Evolutionary conservation across 1,140 invertebrate genomes (phyloP).

Genomic region (Gyrodactylus bullatarudis): DNA sequence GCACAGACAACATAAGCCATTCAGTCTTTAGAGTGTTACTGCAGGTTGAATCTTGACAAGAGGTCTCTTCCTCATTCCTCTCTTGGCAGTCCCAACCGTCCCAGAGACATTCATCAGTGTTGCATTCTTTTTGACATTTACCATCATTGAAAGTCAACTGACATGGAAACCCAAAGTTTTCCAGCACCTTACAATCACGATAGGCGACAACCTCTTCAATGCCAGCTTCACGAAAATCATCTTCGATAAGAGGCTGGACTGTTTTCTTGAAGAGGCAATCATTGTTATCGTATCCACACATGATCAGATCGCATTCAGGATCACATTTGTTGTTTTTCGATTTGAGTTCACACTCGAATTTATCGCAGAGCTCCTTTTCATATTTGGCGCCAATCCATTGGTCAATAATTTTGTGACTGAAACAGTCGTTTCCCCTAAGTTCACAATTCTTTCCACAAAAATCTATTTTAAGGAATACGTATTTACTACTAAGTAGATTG

Average conservation of each 20-base stretch:
- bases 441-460: background rate
- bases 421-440: background rate
- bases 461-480: no score
- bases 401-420: background rate
- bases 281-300: background rate
- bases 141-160: slow-evolving; percentile 2
- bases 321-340: background rate
- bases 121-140: slow-evolving; percentile 2
- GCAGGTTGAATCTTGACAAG: background rate
- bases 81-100: slow-evolving; percentile 4
- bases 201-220: background rate
- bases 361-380: background rate
- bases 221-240: background rate
- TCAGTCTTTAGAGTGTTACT: background rate
- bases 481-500: background rate
- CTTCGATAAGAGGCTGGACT: background rate
- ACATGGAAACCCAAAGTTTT: background rate
- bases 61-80: background rate
- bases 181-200: background rate
- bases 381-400: background rate
- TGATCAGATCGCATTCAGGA: background rate
- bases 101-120: background rate
- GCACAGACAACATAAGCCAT: background rate
- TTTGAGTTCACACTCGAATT: background rate
- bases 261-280: background rate